Percentiles rank a stretch among this genome's conserved stretches.
Conservation (phyloP, 2,797 vertebrate genomes). For the Ptychobarbus kaznakovi region DNA sequence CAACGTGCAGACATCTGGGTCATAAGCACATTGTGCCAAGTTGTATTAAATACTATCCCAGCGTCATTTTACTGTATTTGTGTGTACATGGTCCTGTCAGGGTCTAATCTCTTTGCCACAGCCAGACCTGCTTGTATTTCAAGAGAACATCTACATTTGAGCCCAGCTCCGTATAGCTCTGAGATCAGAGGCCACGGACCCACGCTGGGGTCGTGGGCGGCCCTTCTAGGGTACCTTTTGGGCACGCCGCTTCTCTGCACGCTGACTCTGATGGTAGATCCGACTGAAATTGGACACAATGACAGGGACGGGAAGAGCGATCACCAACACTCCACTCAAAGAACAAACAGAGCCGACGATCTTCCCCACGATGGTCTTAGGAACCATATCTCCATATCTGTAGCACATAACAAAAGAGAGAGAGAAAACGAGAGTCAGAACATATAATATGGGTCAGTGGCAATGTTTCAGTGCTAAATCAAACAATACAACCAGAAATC, state of each 20-base stretch:
- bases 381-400: slow-evolving; percentile 98
- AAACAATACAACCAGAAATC: neutral
- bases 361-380: slow-evolving; percentile 96
- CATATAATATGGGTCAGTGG: neutral
- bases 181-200: neutral
- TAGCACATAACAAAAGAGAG: neutral
- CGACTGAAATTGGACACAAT: slow-evolving; percentile 98
- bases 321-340: slow-evolving; percentile 93
- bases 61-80: slow-evolving; percentile 20
- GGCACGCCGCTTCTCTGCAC: slow-evolving; percentile 90
- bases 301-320: slow-evolving; percentile 93
- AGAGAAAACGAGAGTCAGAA: neutral
- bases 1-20: slow-evolving; percentile 42
- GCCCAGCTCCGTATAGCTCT: neutral
- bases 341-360: slow-evolving; percentile 95
- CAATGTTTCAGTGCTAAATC: neutral
- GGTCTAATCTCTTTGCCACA: slow-evolving; percentile 37
- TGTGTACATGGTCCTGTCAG: slow-evolving; percentile 17
- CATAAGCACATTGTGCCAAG: slow-evolving; percentile 36
- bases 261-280: slow-evolving; percentile 97
- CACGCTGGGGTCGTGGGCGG: neutral
- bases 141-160: slow-evolving; percentile 16
- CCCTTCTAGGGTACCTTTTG: slow-evolving; percentile 83
- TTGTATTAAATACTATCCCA: slow-evolving; percentile 39
- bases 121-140: neutral